A percentile compares a stretch with the other conserved stretches of the same genome.
phyloP scores from a whole-genome alignment of 2,888 invertebrate genomes.

The Thyatira batis region DNA sequence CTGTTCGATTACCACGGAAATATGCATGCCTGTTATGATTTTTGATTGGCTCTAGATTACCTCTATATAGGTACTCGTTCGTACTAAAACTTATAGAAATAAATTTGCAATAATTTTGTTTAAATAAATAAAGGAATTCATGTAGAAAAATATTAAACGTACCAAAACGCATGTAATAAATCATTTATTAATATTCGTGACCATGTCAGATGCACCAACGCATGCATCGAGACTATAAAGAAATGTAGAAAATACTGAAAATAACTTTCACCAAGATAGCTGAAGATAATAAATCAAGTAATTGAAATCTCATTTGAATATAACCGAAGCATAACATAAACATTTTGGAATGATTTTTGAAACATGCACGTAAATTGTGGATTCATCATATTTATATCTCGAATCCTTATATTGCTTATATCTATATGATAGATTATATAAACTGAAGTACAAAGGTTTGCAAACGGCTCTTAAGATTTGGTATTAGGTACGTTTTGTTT shows the following conservation, averaged over 20 bases:
- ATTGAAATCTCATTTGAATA: constrained; percentile 1
- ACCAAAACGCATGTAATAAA: background rate
- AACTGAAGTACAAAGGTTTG: too few species aligned
- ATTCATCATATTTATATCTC: background rate
- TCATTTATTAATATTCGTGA: background rate
- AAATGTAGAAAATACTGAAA: background rate
- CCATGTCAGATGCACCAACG: background rate
- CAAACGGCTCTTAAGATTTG: too few species aligned
- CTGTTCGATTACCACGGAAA: background rate
- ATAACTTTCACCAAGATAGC: background rate
- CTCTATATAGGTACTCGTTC: too few species aligned
- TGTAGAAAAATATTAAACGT: background rate
- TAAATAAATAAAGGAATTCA: too few species aligned
- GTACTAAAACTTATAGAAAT: too few species aligned
- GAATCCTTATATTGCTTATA: too few species aligned
- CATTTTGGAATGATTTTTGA: background rate
- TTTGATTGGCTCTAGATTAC: background rate
- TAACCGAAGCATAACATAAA: background rate
- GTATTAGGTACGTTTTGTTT: too few species aligned
- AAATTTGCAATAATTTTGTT: too few species aligned
- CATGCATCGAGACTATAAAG: background rate
- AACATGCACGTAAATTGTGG: background rate
- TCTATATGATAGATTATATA: too few species aligned
- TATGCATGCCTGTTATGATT: background rate
- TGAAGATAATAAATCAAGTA: background rate